A percentile compares a stretch with the other conserved stretches of the same genome.
Evolutionary conservation across 2,888 invertebrate species (phyloP).

Genomic region (Sminthurinus aureus): DNA sequence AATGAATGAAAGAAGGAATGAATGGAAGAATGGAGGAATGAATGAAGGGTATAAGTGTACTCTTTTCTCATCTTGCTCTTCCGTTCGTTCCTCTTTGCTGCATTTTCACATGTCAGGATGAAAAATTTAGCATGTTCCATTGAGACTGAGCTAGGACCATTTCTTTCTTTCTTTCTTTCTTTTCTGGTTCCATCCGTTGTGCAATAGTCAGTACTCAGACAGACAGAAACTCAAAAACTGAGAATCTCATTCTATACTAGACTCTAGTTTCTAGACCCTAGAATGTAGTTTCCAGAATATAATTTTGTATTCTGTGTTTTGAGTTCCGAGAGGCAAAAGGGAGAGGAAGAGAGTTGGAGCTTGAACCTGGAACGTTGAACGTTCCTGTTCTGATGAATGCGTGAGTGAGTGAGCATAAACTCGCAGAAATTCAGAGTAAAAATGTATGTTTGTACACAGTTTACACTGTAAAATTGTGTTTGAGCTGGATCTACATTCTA

Average conservation of each 20-base stretch:
- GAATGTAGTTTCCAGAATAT: too few species aligned
- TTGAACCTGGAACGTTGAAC: neutral
- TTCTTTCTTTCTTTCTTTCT: neutral
- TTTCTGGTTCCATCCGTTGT: too few species aligned
- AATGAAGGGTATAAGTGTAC: neutral
- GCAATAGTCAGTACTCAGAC: too few species aligned
- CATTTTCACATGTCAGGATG: conserved; percentile 49
- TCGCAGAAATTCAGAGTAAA: neutral
- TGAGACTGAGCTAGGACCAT: conserved; percentile 33
- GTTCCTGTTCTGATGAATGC: neutral
- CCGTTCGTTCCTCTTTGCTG: conserved; percentile 29
- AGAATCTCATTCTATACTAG: too few species aligned
- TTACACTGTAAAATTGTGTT: neutral
- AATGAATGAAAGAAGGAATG: too few species aligned
- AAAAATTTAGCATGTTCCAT: conserved; percentile 49
- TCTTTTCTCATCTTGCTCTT: conserved; percentile 6
- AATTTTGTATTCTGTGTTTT: too few species aligned
- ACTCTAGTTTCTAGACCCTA: too few species aligned
- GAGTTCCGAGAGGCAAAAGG: too few species aligned
- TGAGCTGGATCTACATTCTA: too few species aligned
- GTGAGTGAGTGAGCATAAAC: neutral
- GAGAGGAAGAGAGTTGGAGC: too few species aligned
- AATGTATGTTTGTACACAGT: neutral
- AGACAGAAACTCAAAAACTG: too few species aligned
- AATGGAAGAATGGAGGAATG: neutral